These are phyloP conservation scores for Drosophila oshimai DNA, from an alignment of 1,140 invertebrate species.

Conservation along the genomic window DNA sequence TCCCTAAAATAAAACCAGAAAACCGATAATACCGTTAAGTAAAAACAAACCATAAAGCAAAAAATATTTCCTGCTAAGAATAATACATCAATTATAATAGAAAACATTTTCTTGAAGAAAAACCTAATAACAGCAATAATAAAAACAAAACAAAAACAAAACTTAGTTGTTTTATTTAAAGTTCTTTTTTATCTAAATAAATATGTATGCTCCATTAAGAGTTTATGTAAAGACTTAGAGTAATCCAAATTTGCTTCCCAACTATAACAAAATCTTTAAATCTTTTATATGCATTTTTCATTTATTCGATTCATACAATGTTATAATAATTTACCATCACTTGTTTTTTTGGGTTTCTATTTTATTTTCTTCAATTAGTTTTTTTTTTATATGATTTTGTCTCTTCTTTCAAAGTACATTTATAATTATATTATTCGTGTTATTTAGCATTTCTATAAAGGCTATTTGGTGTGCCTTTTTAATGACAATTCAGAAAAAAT, in stretches of 20 bases:
- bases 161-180: background rate
- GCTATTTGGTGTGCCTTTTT: conserved; percentile 74
- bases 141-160: conserved; percentile 55
- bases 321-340: conserved; percentile 64
- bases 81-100: conserved; percentile 63
- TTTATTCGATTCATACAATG: conserved; percentile 77
- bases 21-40: conserved; percentile 33
- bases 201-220: no score
- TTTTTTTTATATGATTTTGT: conserved; percentile 38
- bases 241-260: no score
- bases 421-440: conserved; percentile 56
- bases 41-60: conserved; percentile 22
- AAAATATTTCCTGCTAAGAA: conserved; percentile 27
- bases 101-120: conserved; percentile 40
- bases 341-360: conserved; percentile 42
- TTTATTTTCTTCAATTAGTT: conserved; percentile 38
- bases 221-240: no score
- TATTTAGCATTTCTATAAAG: conserved; percentile 57
- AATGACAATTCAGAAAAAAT: conserved; percentile 61
- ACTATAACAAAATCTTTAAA: conserved; percentile 52
- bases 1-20: conserved; percentile 3
- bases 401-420: conserved; percentile 27
- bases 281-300: conserved; percentile 79
- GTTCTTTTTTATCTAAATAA: no score
- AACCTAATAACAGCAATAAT: conserved; percentile 51